Evolutionary conservation across 2,888 invertebrate species (phyloP).

Genomic region (Lithodes maja): DNA sequence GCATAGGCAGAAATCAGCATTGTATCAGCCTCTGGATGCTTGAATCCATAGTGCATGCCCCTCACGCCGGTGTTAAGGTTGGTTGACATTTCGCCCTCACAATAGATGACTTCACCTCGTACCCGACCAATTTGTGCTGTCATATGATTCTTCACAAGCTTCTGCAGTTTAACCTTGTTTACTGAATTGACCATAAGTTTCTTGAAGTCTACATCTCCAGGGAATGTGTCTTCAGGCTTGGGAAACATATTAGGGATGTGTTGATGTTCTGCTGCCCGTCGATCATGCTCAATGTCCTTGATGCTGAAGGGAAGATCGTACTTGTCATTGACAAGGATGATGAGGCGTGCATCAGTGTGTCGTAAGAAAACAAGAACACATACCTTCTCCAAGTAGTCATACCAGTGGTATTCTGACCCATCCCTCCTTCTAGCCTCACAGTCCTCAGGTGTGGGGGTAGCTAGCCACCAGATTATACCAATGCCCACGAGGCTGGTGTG

Average conservation of each 20-base stretch:
- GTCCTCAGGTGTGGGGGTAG: neutral
- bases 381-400: neutral
- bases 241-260: neutral
- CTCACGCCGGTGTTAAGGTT: too few species aligned
- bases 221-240: constrained; percentile 9
- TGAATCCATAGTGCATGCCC: too few species aligned
- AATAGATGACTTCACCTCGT: too few species aligned
- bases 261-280: neutral
- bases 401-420: neutral
- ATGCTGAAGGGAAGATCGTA: constrained; percentile 13
- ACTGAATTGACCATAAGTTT: constrained; percentile 6
- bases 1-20: too few species aligned
- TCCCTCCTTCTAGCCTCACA: neutral
- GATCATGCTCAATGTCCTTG: too few species aligned
- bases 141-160: too few species aligned
- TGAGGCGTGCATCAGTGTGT: neutral
- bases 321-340: constrained; percentile 12
- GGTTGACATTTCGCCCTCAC: too few species aligned
- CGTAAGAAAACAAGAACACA: neutral
- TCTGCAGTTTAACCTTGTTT: constrained; percentile 17
- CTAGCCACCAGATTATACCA: neutral
- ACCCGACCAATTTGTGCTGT: too few species aligned
- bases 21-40: too few species aligned
- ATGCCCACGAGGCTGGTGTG: too few species aligned
- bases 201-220: constrained; percentile 10